Conservation (phyloP, 2,113 vertebrate species). For the Isichthys henryi region DNA sequence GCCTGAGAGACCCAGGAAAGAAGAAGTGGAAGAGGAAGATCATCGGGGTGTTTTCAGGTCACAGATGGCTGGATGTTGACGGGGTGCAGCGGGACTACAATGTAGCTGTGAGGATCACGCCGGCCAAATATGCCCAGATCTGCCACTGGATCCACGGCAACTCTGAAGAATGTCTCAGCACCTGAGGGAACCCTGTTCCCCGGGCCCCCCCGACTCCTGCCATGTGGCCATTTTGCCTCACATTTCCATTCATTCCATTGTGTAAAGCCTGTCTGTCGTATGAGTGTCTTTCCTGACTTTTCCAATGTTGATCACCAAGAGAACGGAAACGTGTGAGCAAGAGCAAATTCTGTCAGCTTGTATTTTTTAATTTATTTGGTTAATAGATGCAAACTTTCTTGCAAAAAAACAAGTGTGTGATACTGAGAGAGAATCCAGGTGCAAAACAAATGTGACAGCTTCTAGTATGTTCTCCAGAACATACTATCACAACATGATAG, state of each 20-base stretch:
- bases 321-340: background rate
- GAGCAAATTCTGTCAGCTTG: constrained; percentile 33
- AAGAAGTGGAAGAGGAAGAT: constrained; percentile 90
- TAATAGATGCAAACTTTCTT: constrained; percentile 31
- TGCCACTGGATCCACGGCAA: constrained; percentile 89
- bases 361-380: constrained; percentile 58
- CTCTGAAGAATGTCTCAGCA: constrained; percentile 63
- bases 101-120: constrained; percentile 90
- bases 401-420: constrained; percentile 29
- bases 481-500: background rate
- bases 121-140: constrained; percentile 91
- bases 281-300: constrained; percentile 9
- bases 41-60: constrained; percentile 85
- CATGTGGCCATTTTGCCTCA: background rate
- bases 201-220: too few species aligned
- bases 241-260: background rate
- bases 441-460: background rate
- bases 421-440: constrained; percentile 25
- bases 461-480: background rate
- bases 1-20: constrained; percentile 79
- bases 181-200: constrained; percentile 43
- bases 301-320: constrained; percentile 12
- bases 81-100: constrained; percentile 90
- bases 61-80: constrained; percentile 85
- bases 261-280: background rate